Evolutionary conservation across 2,113 vertebrate species (phyloP).

Genomic region (Fregetta grallaria): DNA sequence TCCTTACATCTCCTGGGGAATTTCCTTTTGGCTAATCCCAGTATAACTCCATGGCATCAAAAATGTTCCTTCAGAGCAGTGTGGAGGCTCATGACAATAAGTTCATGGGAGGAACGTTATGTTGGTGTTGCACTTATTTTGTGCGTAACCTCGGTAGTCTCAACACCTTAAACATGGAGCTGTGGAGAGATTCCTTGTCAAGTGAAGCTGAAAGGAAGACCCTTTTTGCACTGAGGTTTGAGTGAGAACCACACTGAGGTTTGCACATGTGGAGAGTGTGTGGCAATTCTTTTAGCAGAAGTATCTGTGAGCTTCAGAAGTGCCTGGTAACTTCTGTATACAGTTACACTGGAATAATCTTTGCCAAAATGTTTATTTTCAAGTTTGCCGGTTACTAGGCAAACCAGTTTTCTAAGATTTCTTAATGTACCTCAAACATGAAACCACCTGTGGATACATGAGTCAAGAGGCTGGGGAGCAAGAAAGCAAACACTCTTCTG

Average conservation of each 20-base stretch:
- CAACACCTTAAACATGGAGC: background rate
- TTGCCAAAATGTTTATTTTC: background rate
- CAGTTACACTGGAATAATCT: background rate
- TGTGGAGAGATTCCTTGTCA: background rate
- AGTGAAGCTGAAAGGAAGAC: background rate
- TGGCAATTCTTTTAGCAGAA: background rate
- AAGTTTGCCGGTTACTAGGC: background rate
- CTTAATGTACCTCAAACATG: background rate
- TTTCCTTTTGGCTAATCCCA: background rate
- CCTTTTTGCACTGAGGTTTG: background rate
- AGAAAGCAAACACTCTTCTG: background rate
- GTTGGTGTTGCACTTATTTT: background rate
- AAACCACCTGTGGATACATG: background rate
- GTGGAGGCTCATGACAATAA: background rate
- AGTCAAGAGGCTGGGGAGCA: background rate
- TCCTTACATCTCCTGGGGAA: background rate
- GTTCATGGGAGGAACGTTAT: background rate
- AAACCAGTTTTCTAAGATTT: constrained; percentile 13
- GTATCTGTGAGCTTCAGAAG: background rate
- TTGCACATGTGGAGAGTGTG: background rate
- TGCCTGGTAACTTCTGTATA: background rate
- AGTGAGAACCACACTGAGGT: background rate
- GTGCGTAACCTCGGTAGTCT: background rate
- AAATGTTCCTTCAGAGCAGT: background rate
- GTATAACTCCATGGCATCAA: background rate